Evolutionary conservation across 1,140 invertebrate species (phyloP), one percentile per base, ranked within the genome.

Genomic region (Melipona quadrifasciata): DNA sequence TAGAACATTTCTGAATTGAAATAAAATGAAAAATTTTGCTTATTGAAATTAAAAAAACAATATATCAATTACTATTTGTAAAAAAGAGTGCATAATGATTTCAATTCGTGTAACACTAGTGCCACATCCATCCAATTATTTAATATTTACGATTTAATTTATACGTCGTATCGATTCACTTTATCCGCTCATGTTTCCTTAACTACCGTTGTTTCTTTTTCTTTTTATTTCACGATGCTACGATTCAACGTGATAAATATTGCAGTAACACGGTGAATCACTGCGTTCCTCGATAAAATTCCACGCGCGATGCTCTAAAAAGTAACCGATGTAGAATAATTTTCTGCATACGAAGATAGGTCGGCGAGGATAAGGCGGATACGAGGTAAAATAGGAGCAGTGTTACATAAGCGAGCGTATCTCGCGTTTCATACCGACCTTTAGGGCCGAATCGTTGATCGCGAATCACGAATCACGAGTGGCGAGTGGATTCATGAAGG

Each of bases 341-440:
- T 27, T 14, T 21, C 16, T 11, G 21, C 39, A 6, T 11, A 24
- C 17, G 58, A 75, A 57, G 61, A n/a, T 61, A 61, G n/a, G 5
- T 10, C 8, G 65, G n/a, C n/a, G 19, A 34, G 17, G 39, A 39
- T 24, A 21, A 1, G 11, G 64, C 1, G 19, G 1, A n/a, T 5
- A 65, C 47, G 71, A 27, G 27, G 75, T 31, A 24, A 51, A 47
- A 39, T 31, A 57, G 31, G 21, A 58, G 16, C 10, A 12, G 16
- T 10, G 74, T 81, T 78, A 61, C 55, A 70, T 78, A 79, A 82
- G 51, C 21, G 55, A 58, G 39, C 1, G 53, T 58, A 79, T 68
- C 76, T 75, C 51, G 61, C 67, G 84, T 80, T 82, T 75, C 65
- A 53, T 81, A 84, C 81, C 92, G 92, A 93, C 92, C 92, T 93